phyloP scores from a whole-genome alignment of 2,113 vertebrate genomes.

The Otus sunia region DNA sequence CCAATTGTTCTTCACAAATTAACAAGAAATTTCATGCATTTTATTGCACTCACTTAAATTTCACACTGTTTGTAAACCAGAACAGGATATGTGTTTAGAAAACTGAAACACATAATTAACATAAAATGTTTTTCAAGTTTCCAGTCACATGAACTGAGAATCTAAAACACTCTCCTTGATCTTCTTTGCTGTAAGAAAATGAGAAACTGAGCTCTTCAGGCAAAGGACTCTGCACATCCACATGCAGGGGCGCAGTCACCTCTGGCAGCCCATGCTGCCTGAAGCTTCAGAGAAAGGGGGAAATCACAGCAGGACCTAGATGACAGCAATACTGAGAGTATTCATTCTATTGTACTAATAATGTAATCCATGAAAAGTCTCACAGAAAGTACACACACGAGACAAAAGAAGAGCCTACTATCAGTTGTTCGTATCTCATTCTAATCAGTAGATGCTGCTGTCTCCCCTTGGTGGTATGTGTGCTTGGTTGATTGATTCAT shows the following conservation, averaged over 20 bases:
- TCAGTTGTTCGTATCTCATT: neutral
- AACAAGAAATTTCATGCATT: neutral
- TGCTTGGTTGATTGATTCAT: neutral
- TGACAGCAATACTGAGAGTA: neutral
- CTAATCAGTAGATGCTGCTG: neutral
- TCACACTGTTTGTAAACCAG: neutral
- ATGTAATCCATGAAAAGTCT: neutral
- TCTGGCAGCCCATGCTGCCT: neutral
- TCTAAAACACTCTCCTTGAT: neutral
- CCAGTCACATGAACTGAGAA: neutral
- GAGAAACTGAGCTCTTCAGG: neutral
- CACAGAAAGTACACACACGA: neutral
- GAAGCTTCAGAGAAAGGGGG: neutral
- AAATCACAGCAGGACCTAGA: neutral
- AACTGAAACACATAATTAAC: neutral
- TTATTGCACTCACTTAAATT: neutral
- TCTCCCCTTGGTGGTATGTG: neutral
- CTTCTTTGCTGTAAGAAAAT: neutral
- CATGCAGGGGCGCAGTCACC: accelerated
- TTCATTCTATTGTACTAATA: neutral
- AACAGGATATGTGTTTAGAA: neutral
- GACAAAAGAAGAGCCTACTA: neutral
- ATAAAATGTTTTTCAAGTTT: neutral
- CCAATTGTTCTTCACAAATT: neutral
- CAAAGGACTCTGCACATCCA: accelerated